Conservation (phyloP, 2,797 vertebrate species). For the Mastacembelus armatus region DNA sequence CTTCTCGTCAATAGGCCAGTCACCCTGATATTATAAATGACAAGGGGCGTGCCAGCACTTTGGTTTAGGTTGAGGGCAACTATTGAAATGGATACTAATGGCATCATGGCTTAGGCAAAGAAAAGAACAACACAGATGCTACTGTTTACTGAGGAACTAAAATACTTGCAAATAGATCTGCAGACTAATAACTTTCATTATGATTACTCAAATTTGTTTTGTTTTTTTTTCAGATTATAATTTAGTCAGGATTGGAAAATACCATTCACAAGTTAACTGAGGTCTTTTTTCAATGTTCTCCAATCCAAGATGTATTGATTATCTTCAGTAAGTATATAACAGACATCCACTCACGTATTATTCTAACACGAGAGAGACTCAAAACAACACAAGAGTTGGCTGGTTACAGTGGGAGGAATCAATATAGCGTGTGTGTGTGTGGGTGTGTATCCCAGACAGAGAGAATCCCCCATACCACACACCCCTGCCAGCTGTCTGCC, state of each 20-base stretch:
- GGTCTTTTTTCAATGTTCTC: no score
- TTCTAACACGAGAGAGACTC: not conserved
- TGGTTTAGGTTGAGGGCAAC: slow-evolving; percentile 51
- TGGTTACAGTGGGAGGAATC: slow-evolving; percentile 38
- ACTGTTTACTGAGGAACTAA: slow-evolving; percentile 5
- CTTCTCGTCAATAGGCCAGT: slow-evolving; percentile 74
- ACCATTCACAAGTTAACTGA: not conserved
- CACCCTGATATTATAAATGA: slow-evolving; percentile 79
- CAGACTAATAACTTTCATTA: not conserved
- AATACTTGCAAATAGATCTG: not conserved
- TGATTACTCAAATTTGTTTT: not conserved
- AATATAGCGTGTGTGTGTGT: slow-evolving; percentile 37
- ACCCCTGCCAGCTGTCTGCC: slow-evolving; percentile 69
- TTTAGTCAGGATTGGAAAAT: not conserved
- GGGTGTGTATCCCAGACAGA: slow-evolving; percentile 49
- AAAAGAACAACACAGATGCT: slow-evolving; percentile 24
- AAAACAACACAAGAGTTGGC: slow-evolving; percentile 34
- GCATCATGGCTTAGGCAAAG: slow-evolving; percentile 27
- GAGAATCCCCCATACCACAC: slow-evolving; percentile 12
- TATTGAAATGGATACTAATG: slow-evolving; percentile 64
- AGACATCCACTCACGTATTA: slow-evolving; percentile 5
- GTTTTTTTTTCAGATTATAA: not conserved
- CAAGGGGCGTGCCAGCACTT: slow-evolving; percentile 56
- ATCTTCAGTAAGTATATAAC: not conserved
- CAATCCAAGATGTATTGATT: no score